These are phyloP conservation scores for Drosophila rhopaloa DNA, from an alignment of 1,140 invertebrate species.

Conservation along the genomic window DNA sequence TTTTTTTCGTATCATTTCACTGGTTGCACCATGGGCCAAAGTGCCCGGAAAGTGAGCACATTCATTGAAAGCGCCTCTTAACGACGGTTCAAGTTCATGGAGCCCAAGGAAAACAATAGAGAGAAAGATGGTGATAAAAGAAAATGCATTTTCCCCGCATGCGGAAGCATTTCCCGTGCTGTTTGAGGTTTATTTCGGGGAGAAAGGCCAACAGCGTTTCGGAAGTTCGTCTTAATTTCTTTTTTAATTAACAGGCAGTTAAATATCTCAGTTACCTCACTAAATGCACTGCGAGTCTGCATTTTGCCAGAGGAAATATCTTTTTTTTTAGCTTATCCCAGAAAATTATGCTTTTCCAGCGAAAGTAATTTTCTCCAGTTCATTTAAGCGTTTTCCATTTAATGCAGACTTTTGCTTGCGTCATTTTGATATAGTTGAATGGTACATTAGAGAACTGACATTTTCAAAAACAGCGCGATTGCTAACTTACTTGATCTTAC, in stretches of 20 bases:
- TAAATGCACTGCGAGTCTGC: neutral
- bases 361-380: neutral
- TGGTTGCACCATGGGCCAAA: slow-evolving; percentile 35
- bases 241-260: slow-evolving; percentile 8
- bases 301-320: too few relatives aligned
- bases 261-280: slow-evolving; percentile 10
- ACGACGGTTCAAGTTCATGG: slow-evolving; percentile 40
- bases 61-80: slow-evolving; percentile 11
- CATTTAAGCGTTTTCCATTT: neutral
- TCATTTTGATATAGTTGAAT: neutral
- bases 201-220: slow-evolving; percentile 8
- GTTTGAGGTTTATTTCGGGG: neutral
- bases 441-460: too few relatives aligned
- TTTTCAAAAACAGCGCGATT: too few relatives aligned
- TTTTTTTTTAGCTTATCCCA: neutral
- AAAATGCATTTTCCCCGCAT: slow-evolving; percentile 7
- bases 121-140: neutral
- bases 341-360: neutral
- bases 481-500: too few relatives aligned
- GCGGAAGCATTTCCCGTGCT: neutral
- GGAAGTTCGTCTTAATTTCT: slow-evolving; percentile 12
- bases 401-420: neutral
- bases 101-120: neutral
- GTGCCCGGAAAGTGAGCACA: slow-evolving; percentile 32
- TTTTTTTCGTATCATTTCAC: slow-evolving; percentile 42